A percentile compares a stretch with the other conserved stretches of the same genome.
Evolutionary conservation across 2,888 invertebrate genomes (phyloP).

Genomic region (Andrena trimmerana): DNA sequence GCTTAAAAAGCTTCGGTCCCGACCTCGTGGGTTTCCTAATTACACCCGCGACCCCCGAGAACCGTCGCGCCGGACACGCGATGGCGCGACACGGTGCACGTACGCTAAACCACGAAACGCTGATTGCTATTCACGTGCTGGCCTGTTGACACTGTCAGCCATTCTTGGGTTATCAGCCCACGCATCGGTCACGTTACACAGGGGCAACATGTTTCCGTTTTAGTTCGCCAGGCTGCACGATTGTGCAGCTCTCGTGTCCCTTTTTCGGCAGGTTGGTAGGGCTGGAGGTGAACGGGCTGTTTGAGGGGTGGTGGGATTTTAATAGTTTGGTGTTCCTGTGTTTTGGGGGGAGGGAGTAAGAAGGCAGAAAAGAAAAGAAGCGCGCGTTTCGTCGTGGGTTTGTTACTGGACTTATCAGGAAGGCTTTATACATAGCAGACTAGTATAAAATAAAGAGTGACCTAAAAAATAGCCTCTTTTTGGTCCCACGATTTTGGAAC

Average conservation of each 20-base stretch:
- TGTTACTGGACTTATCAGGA: no score
- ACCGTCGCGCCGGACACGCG: background rate
- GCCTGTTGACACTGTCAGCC: constrained; percentile 20
- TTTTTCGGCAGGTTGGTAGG: background rate
- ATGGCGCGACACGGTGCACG: constrained; percentile 27
- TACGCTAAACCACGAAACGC: constrained; percentile 25
- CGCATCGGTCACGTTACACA: constrained; percentile 3
- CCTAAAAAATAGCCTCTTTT: no score
- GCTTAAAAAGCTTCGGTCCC: constrained; percentile 30
- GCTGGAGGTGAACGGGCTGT: no score
- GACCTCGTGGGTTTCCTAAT: constrained; percentile 2
- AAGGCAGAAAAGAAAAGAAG: no score
- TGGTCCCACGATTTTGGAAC: no score
- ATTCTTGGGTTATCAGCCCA: constrained; percentile 31
- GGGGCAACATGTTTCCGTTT: background rate
- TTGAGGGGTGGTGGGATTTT: no score
- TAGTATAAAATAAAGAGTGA: no score
- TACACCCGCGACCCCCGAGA: background rate
- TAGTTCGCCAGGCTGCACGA: no score
- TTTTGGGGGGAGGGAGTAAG: no score
- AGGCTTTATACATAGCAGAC: no score
- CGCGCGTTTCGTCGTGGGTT: no score
- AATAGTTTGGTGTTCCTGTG: no score
- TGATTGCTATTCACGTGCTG: constrained; percentile 53
- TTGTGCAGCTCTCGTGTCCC: background rate